Evolutionary conservation across 1,140 invertebrate genomes (phyloP).

Genomic region (Andrena cerasifolii): DNA sequence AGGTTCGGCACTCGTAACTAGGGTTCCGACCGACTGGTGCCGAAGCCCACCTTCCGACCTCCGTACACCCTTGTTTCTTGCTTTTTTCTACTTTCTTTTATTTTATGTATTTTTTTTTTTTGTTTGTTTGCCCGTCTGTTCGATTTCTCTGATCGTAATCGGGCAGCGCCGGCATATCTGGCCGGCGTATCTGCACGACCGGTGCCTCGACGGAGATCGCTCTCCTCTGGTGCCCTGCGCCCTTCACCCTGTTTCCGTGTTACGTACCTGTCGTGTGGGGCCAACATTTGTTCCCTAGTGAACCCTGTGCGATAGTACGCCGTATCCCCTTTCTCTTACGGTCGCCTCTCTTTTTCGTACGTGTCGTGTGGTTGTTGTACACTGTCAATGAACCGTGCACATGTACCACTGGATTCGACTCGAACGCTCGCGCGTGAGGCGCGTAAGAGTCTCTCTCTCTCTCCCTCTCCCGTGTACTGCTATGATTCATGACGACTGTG

Average conservation of each 20-base stretch:
- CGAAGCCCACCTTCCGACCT: conserved; percentile 78
- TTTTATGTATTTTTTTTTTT: too few species aligned
- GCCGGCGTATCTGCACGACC: conserved; percentile 47
- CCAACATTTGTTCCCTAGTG: conserved; percentile 19
- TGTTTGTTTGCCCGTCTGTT: too few species aligned
- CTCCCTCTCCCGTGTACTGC: conserved; percentile 8
- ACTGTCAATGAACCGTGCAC: conserved; percentile 2
- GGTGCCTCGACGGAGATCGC: conserved; percentile 8
- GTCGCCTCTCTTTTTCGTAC: not conserved
- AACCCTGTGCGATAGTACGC: not conserved
- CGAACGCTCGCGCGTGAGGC: conserved; percentile 29
- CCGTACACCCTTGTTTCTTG: conserved; percentile 73
- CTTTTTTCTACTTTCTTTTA: conserved; percentile 42
- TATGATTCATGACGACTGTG: conserved; percentile 32
- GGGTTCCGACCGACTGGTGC: conserved; percentile 81
- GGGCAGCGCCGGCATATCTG: not conserved
- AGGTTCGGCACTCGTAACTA: conserved; percentile 83
- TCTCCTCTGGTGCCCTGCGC: conserved; percentile 55
- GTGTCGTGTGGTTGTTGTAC: not conserved
- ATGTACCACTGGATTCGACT: not conserved
- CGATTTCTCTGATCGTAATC: conserved; percentile 35
- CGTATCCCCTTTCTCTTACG: not conserved
- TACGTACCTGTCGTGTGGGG: conserved; percentile 56
- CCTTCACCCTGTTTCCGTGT: conserved; percentile 57
- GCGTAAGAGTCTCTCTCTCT: too few species aligned